Base-by-base conservation (phyloP, 2,888 invertebrate species). In the Eupelmus urozonus region DNA sequence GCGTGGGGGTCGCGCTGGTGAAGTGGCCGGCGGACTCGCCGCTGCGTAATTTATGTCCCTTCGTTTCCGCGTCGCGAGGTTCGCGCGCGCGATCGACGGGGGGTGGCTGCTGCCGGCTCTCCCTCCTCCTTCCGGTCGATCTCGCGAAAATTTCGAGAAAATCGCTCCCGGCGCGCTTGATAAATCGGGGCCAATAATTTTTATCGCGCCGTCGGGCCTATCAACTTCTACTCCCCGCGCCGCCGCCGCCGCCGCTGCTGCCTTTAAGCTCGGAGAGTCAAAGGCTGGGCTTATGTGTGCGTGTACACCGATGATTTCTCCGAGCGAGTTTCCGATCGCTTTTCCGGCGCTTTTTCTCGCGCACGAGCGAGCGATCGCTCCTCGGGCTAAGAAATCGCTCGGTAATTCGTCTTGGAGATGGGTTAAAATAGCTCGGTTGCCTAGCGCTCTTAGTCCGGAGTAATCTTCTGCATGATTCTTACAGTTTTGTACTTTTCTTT, bases 11-110 rank as follows among this genome's bases (percentile, higher is more conserved):
- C 82, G 83, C 84, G 82, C 29, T 29, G 42, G 83, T 83, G 86
- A 85, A 85, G 85, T 85, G 85, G 72, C 60, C 77, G 69, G 62
- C 67, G 51, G 73, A 73, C 72, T 85, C 81, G 83, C 83, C 81
- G 85, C 84, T 82, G 85, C 82, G 87, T 87, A 87, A 89, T 89
- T 89, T 88, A 89, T 88, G 84, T 87, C 85, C 85, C 83, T 85
- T 85, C 85, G 86, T 86, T 89, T 88, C 89, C 89, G 88, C 85
- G 85, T 87, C 86, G 85, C 86, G 86, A 84, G 84, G 85, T 83
- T 81, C 85, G 84, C 85, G 82, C 83, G 4, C 34, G 40, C 16
- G 85, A 85, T 85, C 87, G 84, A 83, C 85, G 84, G 84, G 85
- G 85, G 85, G 84, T 80, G 80, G 2, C 84, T 82, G 80, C 83